Conservation (phyloP, 2,797 vertebrate species). For the Diceros bicornis region DNA sequence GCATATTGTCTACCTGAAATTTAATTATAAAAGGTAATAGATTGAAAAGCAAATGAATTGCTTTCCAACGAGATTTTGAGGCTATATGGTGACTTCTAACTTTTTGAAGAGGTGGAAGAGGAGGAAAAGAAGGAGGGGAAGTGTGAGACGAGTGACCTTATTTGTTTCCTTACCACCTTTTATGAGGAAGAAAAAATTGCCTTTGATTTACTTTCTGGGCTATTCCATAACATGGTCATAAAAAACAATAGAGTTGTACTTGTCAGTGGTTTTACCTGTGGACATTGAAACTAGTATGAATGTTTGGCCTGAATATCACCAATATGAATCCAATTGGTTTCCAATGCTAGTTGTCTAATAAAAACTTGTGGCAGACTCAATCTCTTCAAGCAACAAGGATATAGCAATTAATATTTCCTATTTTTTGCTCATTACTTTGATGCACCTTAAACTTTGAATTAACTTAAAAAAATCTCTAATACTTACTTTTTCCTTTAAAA, state of each 20-base stretch:
- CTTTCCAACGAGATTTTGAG: conserved; percentile 1
- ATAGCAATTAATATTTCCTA: not conserved
- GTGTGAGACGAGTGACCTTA: not conserved
- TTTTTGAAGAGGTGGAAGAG: not conserved
- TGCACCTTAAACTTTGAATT: not conserved
- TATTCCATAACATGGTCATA: not conserved
- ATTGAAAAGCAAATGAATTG: not conserved
- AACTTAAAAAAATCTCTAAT: not conserved
- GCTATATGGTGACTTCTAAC: not conserved
- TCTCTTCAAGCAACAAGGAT: not conserved
- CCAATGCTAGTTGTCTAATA: not conserved
- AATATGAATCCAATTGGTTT: not conserved
- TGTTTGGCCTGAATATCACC: not conserved
- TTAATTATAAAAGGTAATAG: not conserved
- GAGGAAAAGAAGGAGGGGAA: not conserved
- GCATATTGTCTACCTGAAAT: not conserved
- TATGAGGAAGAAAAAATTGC: not conserved
- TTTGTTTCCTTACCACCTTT: not conserved
- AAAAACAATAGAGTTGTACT: not conserved
- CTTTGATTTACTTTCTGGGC: not conserved
- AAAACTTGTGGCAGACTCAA: not conserved
- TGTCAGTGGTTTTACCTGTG: not conserved
- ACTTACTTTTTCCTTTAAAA: not conserved
- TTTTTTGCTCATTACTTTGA: conserved; percentile 15
- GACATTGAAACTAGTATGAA: not conserved